These are phyloP conservation scores for Neogale vison DNA, from an alignment of 2,113 vertebrate species.

Conservation along the genomic window DNA sequence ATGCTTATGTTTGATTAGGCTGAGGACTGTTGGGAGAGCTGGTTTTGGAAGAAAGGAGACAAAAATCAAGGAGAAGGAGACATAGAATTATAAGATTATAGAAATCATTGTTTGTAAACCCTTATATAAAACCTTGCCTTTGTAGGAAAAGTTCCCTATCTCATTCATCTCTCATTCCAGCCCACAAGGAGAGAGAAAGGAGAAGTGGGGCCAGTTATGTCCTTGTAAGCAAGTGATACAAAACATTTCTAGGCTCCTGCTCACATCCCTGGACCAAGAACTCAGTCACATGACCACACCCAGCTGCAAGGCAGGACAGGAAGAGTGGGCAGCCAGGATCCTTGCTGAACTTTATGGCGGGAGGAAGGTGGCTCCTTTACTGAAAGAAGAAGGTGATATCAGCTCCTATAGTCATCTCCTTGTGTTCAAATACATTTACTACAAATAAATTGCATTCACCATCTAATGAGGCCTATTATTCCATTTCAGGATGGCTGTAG, in stretches of 20 bases:
- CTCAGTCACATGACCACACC: neutral
- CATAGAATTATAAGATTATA: neutral
- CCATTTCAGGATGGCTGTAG: neutral
- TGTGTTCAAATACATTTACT: neutral
- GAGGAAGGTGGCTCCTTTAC: neutral
- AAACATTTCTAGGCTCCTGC: neutral
- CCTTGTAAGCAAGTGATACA: neutral
- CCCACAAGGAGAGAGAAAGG: neutral
- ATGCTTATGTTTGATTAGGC: neutral
- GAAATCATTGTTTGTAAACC: neutral
- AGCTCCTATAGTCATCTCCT: neutral
- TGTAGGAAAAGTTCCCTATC: neutral
- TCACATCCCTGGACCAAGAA: neutral
- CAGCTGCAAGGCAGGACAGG: neutral
- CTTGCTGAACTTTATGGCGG: neutral
- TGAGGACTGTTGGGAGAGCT: neutral
- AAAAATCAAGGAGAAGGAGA: too few species aligned
- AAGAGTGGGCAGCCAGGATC: rapidly evolving
- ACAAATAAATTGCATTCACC: neutral
- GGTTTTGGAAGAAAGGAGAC: neutral
- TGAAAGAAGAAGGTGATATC: neutral
- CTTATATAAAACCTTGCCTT: neutral
- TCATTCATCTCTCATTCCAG: neutral
- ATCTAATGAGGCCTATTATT: neutral
- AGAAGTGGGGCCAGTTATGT: neutral